Evolutionary conservation across 2,888 invertebrate species (phyloP), one percentile per base, ranked within the genome.

Genomic region (Philopedon plagiatum): DNA sequence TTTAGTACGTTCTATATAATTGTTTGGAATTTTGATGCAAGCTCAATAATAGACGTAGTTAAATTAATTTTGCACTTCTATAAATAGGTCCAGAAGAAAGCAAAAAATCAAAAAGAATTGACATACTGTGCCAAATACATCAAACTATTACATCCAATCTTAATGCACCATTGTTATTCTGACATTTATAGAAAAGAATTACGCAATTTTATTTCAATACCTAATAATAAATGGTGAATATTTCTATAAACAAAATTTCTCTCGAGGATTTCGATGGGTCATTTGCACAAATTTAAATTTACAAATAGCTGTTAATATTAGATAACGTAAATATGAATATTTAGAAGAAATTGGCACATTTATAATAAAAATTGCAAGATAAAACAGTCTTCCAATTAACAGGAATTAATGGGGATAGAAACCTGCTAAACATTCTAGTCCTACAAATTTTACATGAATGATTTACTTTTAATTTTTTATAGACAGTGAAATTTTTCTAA

Each of bases 221-320:
- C 32, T 56, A 68, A 68, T 61, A 54, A 32, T 68, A 15, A 37
- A 60, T 60, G 57, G 46, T 34, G 46, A 67, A 58, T 41, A 57
- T 51, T 60, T 68, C 54, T 68, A 37, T 39, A 68, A 54, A 68
- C n/a, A 26, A 61, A 68, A 68, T 68, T 68, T 68, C 68, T 68
- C 61, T 21, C 41, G 13, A 21, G 23, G 67, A 67, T 58, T 5
- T 5, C 11, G 39, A n/a, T 44, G 23, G 68, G 41, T 61, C 61
- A 62, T 61, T 61, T 21, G 15, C 15, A 57, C 11, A 37, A 7
- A 57, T 57, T 37, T 57, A 9, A 57, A 46, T 7, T 13, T 39
- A 19, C 39, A 18, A 44, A 44, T 18, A 19, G 8, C 19, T 44
- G 44, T 44, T 44, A 44, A 44, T 44, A 26, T 46, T 46, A 46